These are phyloP conservation scores for Dichetophora obliterata DNA, from an alignment of 2,888 invertebrate genomes.

Conservation along the genomic window DNA sequence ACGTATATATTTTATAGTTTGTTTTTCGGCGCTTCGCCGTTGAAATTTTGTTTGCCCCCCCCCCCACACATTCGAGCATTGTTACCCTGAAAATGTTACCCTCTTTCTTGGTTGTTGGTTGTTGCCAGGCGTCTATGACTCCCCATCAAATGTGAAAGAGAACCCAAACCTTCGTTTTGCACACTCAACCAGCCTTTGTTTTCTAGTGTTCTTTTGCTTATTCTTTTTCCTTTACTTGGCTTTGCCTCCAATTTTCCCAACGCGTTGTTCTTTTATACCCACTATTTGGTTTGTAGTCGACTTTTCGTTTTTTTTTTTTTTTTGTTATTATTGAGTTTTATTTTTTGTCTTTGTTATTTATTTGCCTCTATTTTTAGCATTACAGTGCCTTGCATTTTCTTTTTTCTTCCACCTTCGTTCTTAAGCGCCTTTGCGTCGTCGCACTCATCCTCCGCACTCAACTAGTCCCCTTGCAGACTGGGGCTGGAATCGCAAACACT, in stretches of 20 bases:
- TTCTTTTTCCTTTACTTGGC: not conserved
- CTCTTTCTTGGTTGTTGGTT: conserved; percentile 18
- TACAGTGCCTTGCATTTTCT: not conserved
- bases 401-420: not conserved
- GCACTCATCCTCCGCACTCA: not conserved
- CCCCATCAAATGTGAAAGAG: not conserved
- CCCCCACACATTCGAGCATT: not conserved
- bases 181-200: conserved; percentile 1
- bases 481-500: conserved; percentile 12
- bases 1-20: no score
- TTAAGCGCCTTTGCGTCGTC: conserved; percentile 22
- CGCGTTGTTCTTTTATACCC: not conserved
- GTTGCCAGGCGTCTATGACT: conserved; percentile 35
- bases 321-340: conserved; percentile 12
- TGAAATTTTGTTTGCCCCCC: not conserved
- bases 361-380: not conserved
- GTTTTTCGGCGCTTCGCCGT: no score
- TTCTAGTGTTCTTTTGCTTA: not conserved
- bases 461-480: not conserved
- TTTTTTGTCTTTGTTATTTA: conserved; percentile 16
- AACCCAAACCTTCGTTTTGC: not conserved
- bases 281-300: conserved; percentile 1
- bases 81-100: not conserved
- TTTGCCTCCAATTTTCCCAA: not conserved
- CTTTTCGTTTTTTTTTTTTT: conserved; percentile 23